Base-by-base conservation (phyloP, 1,140 invertebrate genomes). In the Gonatopus flavifemur region DNA sequence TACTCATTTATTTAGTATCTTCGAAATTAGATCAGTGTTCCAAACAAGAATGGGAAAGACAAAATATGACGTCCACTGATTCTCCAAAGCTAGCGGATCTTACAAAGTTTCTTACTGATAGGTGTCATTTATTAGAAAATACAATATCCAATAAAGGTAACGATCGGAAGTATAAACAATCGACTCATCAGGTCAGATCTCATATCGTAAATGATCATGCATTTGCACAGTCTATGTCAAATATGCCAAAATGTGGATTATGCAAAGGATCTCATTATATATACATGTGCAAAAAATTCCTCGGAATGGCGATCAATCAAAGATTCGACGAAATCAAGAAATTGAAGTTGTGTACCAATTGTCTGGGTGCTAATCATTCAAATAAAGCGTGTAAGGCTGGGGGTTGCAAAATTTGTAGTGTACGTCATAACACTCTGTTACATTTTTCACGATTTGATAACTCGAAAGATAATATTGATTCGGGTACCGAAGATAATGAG, bases 391-490 rank as follows among this genome's bases (percentile, higher is more conserved):
- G 55, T 15, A 50, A 20, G 21, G 39, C 22, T 1, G 38, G 42
- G 9, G 38, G 5, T 10, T 57, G 46, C 12, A 40, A 19, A n/a
- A 46, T 44, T 20, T 57, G 46, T 3, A 13, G 22, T 9, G 45
- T 42, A 13, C 31, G 49, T 9, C 55, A 61, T 13, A 48, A 57
- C 21, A 57, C 50, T 1, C 16, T 50, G 1, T 4, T 60, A 1
- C 57, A 60, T 18, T 12, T 36, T 0, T 40, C 51, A 0, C 8
- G 36, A 35, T 12, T 22, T 9, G 36, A 38, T n/a, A n/a, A n/a
- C n/a, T n/a, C n/a, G 15, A 38, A 21, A 18, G 15, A 19, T 21
- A 38, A 12, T 38, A 21, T 16, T 21, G 36, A n/a, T 18, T n/a
- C 28, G 30, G 19, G 12, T 12, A 39, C 15, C 5, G 21, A 38